A percentile compares a stretch with the other conserved stretches of the same genome.
These are phyloP conservation scores for Ernsta delagoae DNA, from an alignment of 2,888 invertebrate species.

Conservation along the genomic window DNA sequence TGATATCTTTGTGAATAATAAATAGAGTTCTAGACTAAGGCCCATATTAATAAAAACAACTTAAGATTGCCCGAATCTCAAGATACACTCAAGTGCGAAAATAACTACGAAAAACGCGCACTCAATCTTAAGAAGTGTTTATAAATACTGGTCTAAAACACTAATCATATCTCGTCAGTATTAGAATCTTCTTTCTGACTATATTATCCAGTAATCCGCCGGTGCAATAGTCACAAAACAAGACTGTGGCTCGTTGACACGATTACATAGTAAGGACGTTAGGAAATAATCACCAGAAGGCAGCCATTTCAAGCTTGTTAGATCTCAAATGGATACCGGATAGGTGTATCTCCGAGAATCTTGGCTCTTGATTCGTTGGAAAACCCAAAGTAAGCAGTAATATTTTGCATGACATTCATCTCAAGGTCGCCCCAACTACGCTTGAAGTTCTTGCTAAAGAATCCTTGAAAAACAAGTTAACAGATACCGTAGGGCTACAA, in stretches of 20 bases:
- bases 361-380: slow-evolving; percentile 15
- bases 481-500: too few relatives aligned
- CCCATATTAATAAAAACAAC: too few relatives aligned
- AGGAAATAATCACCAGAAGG: slow-evolving; percentile 24
- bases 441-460: not conserved
- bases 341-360: slow-evolving; percentile 24
- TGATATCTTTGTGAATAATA: too few relatives aligned
- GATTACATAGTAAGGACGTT: slow-evolving; percentile 36
- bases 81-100: too few relatives aligned
- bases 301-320: slow-evolving; percentile 27
- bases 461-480: not conserved
- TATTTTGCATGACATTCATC: not conserved
- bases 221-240: slow-evolving; percentile 24
- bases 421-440: not conserved
- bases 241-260: slow-evolving; percentile 29
- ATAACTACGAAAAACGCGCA: too few relatives aligned
- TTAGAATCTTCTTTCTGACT: not conserved
- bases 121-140: too few relatives aligned
- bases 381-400: not conserved
- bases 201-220: slow-evolving; percentile 26
- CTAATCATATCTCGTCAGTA: not conserved
- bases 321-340: slow-evolving; percentile 21
- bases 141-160: too few relatives aligned
- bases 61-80: too few relatives aligned
- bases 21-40: too few relatives aligned